phyloP scores from a whole-genome alignment of 2,113 vertebrate species.

The Agelaius tricolor region DNA sequence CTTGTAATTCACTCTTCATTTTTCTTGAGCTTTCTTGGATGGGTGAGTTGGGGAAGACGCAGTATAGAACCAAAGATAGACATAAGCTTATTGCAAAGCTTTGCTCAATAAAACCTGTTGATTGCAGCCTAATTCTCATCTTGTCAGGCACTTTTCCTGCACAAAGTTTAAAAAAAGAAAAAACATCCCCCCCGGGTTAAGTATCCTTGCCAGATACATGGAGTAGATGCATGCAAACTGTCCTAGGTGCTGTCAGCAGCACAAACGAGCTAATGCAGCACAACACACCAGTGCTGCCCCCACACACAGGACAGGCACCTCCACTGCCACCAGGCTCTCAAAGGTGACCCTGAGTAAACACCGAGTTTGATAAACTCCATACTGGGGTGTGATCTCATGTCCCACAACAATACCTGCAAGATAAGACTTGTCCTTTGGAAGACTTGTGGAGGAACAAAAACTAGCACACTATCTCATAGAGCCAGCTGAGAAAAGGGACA shows the following conservation, averaged over 20 bases:
- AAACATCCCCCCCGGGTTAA: neutral
- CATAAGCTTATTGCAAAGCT: neutral
- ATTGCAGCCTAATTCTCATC: neutral
- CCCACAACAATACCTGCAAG: slow-evolving; percentile 27
- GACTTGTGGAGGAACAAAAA: neutral
- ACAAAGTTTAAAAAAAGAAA: neutral
- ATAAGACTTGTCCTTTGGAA: slow-evolving; percentile 24
- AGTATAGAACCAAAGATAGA: neutral
- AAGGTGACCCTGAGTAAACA: slow-evolving; percentile 54
- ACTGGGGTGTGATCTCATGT: neutral
- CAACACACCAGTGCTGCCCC: fast-evolving
- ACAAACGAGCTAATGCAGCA: neutral
- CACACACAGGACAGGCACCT: neutral
- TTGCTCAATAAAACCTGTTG: neutral
- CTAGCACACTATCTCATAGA: neutral
- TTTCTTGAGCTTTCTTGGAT: neutral
- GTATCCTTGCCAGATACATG: neutral
- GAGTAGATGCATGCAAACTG: neutral
- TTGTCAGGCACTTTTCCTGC: neutral
- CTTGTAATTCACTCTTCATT: neutral
- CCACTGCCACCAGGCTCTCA: neutral
- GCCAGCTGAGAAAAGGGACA: slow-evolving; percentile 25
- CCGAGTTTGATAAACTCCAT: neutral
- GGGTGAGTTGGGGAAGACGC: neutral
- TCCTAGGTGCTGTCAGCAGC: fast-evolving